phyloP scores from a whole-genome alignment of 2,113 vertebrate species.

The Neodon shergylaensis region DNA sequence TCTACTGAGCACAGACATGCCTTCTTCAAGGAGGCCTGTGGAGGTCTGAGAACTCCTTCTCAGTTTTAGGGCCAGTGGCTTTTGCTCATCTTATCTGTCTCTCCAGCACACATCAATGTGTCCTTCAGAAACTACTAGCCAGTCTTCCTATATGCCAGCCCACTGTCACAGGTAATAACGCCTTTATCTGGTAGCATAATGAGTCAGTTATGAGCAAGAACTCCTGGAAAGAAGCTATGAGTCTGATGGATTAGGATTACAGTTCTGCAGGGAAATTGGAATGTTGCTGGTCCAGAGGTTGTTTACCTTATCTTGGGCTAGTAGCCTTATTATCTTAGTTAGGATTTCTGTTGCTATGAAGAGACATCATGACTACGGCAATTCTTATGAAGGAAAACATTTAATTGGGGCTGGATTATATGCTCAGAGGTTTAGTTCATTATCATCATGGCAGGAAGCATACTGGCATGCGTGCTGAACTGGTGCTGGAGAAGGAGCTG shows the following conservation, averaged over 20 bases:
- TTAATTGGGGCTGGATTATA: neutral
- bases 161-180: neutral
- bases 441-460: neutral
- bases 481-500: neutral
- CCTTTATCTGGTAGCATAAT: neutral
- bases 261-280: neutral
- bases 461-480: fast-evolving
- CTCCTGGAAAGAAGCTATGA: neutral
- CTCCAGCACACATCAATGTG: neutral
- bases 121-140: neutral
- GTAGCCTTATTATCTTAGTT: neutral
- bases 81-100: neutral
- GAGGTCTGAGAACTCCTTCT: neutral
- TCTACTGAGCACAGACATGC: neutral
- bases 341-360: neutral
- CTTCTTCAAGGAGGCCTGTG: neutral
- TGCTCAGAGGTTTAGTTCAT: neutral
- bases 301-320: neutral
- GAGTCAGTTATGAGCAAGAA: neutral
- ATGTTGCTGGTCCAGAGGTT: neutral
- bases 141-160: neutral
- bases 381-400: neutral
- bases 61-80: neutral
- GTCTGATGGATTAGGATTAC: neutral
- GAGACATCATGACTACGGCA: neutral